Evolutionary conservation across 2,113 vertebrate genomes (phyloP), one percentile per base, ranked within the genome.

Genomic region (Semicossyphus pulcher): DNA sequence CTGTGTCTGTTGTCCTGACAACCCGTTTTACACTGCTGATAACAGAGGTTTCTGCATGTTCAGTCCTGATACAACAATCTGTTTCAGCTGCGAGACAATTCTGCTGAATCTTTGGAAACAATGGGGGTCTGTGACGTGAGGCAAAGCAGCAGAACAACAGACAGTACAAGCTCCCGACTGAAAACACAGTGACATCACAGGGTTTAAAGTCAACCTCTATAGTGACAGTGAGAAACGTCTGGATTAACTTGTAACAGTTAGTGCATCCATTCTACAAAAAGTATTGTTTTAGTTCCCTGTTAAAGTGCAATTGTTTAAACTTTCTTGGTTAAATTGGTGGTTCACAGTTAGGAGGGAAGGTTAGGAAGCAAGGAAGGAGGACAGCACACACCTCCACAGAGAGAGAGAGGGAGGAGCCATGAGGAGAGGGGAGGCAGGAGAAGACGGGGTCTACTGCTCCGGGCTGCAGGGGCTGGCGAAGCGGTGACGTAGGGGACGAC

Each of bases 311-410:
- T n/a, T n/a, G n/a, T n/a, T n/a, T n/a, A n/a, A n/a, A n/a, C n/a
- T n/a, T n/a, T n/a, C n/a, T n/a, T n/a, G n/a, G n/a, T n/a, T n/a
- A n/a, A n/a, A n/a, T n/a, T n/a, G n/a, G n/a, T n/a, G n/a, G n/a
- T n/a, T n/a, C n/a, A n/a, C n/a, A n/a, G n/a, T n/a, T n/a, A n/a
- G 29, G 14, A 45, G 12, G 32, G 21, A 57, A 29, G 28, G n/a
- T 9, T 20, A 18, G 39, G 20, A 31, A 25, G 21, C 2, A 57
- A 47, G 52, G 21, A 49, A 4, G 32, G 39, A 56, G 62, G 83
- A 52, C 26, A 51, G 86, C 75, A 96, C 95, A 78, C 93, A 97
- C 96, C 96, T 96, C 94, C 78, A 92, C 68, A 52, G 92, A 92
- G 76, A 94, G 4, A 86, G 92, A 93, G 73, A 91, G 81, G 85